Evolutionary conservation across 2,113 vertebrate species (phyloP).

Genomic region (Uria aalge): DNA sequence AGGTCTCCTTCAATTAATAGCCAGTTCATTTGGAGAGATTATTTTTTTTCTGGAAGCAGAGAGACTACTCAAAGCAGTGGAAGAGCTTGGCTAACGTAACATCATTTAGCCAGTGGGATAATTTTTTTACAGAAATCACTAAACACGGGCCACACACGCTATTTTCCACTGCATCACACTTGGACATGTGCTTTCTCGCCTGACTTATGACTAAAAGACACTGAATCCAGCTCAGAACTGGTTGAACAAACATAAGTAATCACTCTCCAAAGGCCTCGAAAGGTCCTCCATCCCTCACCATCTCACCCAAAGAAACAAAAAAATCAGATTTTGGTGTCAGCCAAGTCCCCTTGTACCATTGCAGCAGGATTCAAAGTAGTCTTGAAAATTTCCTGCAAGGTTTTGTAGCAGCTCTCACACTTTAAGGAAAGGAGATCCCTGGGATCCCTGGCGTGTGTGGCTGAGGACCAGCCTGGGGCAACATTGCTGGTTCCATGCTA

Average conservation of each 20-base stretch:
- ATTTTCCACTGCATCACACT: constrained; percentile 7
- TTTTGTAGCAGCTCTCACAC: neutral
- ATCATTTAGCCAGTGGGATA: neutral
- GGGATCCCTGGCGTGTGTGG: neutral
- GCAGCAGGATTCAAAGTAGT: neutral
- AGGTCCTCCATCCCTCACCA: neutral
- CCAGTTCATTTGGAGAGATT: neutral
- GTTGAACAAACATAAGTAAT: neutral
- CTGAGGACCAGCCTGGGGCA: neutral
- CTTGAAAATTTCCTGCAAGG: neutral
- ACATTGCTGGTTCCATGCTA: neutral
- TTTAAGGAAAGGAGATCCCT: neutral
- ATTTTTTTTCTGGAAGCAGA: neutral
- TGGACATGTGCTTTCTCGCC: neutral
- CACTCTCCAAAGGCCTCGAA: neutral
- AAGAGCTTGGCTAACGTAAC: neutral
- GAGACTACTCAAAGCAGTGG: neutral
- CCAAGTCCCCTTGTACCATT: neutral
- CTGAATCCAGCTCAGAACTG: constrained; percentile 1
- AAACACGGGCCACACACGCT: neutral
- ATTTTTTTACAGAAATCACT: neutral
- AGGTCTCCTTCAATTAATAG: constrained; percentile 43
- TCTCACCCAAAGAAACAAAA: neutral
- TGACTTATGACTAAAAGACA: neutral
- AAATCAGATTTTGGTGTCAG: neutral